Conservation (phyloP, 2,797 vertebrate species). For the Pseudopleuronectes americanus region DNA sequence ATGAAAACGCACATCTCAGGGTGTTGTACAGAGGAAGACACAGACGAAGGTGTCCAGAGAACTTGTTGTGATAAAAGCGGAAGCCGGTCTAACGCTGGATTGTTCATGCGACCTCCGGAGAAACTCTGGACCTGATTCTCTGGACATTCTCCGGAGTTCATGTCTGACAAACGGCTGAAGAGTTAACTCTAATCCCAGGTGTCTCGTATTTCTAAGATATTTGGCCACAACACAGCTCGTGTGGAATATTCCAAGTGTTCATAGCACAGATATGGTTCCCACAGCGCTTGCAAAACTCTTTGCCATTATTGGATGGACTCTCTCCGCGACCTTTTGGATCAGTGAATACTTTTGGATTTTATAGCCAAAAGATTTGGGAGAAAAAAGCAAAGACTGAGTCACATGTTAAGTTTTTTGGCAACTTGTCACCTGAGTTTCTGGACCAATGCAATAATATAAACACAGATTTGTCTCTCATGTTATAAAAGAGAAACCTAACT, state of each 20-base stretch:
- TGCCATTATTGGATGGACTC: constrained; percentile 34
- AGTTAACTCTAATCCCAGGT: neutral
- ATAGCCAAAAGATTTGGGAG: constrained; percentile 13
- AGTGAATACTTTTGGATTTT: constrained; percentile 32
- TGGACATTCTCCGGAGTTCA: no score
- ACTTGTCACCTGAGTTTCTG: neutral
- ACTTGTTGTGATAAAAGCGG: no score
- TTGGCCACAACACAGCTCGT: constrained; percentile 20
- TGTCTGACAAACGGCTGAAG: no score
- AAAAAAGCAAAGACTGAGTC: constrained; percentile 14
- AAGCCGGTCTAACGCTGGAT: no score
- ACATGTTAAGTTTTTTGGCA: constrained; percentile 19
- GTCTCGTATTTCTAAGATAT: constrained; percentile 32
- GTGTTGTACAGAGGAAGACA: no score
- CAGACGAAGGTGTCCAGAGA: no score
- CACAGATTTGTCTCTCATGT: neutral
- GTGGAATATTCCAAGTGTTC: constrained; percentile 40
- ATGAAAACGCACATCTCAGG: no score
- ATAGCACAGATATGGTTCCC: constrained; percentile 41
- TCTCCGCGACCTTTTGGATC: constrained; percentile 28
- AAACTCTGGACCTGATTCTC: no score
- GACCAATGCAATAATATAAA: neutral
- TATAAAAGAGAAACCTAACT: neutral
- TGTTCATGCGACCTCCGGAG: no score
- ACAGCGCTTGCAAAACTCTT: constrained; percentile 34